Base-by-base conservation (phyloP, 2,113 vertebrate species). In the Phalacrocorax carbo region DNA sequence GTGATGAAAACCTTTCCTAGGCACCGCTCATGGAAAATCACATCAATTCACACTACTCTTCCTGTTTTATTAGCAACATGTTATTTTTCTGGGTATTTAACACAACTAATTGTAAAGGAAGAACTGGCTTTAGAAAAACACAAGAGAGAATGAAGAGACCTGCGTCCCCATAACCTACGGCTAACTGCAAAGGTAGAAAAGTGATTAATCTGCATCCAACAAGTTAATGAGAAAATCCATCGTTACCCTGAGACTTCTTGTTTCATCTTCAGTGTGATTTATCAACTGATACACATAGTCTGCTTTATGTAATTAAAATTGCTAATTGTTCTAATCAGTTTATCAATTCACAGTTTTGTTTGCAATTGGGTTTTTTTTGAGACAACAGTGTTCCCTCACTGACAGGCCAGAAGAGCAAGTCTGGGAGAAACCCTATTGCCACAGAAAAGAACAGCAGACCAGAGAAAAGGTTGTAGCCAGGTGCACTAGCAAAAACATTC, bases 231-330 rank as follows among this genome's bases (percentile, higher is more conserved):
- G 51, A 68, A 94, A 76, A 75, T 40, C 49, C 25, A 18, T 73
- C 13, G 8, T 72, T 85, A 58, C 61, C 61, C 83, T 52, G 57
- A 87, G 80, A 66, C 34, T 71, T 32, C 68, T 71, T 40, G 32
- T 60, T 86, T 86, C 83, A 52, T 78, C 86, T 64, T 57, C 71
- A 73, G 11, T 27, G 73, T 36, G 55, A 65, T 72, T 25, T 72
- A 82, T 95, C 91, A 94, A 26, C 78, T 32, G 60, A 75, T 66
- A 49, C 15, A 29, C 79, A 88, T 68, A 30, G 92, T 57, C 73
- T 65, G 25, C 60, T 94, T 85, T 64, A 44, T 21, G 73, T 65
- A 95, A 96, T 96, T 95, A 93, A 96, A 61, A 81, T 78, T 64
- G 38, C 71, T 96, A 68, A 90, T 91, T 81, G 48, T 75, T 70